A percentile compares a stretch with the other conserved stretches of the same genome.
phyloP scores from a whole-genome alignment of 1,140 invertebrate species.

The Drosophila ohnishii region DNA sequence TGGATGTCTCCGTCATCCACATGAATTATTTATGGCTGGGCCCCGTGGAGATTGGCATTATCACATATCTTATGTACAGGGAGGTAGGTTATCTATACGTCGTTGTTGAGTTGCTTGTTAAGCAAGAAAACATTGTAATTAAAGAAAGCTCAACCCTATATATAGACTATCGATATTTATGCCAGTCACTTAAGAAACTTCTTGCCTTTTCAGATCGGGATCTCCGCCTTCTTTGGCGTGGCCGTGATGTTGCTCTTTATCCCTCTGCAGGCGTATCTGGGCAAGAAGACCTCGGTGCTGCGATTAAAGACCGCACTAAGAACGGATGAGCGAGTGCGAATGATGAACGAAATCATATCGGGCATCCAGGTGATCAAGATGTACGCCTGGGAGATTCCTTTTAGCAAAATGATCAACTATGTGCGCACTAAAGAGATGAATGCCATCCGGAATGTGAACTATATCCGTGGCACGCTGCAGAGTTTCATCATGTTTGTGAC shows the following conservation, averaged over 20 bases:
- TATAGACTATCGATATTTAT: neutral
- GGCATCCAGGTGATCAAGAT: slow-evolving; percentile 96
- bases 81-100: slow-evolving; percentile 75
- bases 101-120: neutral
- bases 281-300: slow-evolving; percentile 87
- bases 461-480: slow-evolving; percentile 88
- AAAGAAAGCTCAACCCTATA: neutral
- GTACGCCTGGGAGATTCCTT: slow-evolving; percentile 94
- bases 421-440: slow-evolving; percentile 85
- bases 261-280: slow-evolving; percentile 92
- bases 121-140: neutral
- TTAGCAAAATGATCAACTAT: slow-evolving; percentile 86
- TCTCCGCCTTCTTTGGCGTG: slow-evolving; percentile 90
- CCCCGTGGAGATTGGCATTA: slow-evolving; percentile 90
- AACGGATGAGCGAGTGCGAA: slow-evolving; percentile 92
- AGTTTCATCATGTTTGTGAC: slow-evolving; percentile 90
- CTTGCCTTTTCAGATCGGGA: slow-evolving; percentile 85
- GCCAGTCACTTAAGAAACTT: neutral
- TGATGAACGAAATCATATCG: slow-evolving; percentile 96
- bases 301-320: slow-evolving; percentile 87
- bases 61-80: slow-evolving; percentile 90
- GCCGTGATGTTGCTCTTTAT: slow-evolving; percentile 91
- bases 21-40: slow-evolving; percentile 92
- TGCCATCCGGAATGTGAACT: slow-evolving; percentile 87
- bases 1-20: slow-evolving; percentile 88